phyloP scores from a whole-genome alignment of 2,113 vertebrate genomes.

The Hippocampus zosterae region DNA sequence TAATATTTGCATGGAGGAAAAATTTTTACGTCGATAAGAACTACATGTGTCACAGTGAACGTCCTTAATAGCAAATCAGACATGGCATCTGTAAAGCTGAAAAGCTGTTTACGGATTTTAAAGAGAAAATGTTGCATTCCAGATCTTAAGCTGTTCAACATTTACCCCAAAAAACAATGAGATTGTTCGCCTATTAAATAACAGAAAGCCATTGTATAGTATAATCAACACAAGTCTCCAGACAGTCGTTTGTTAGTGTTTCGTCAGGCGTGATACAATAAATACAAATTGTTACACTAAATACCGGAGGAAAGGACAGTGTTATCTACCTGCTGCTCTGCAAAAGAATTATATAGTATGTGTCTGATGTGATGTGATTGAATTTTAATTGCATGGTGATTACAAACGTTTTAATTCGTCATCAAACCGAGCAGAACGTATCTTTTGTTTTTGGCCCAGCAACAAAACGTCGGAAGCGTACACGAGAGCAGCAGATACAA shows the following conservation, averaged over 20 bases:
- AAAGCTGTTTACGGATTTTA: neutral
- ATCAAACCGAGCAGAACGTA: neutral
- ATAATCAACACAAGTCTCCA: too few species aligned
- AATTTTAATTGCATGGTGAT: too few species aligned
- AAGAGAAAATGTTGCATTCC: neutral
- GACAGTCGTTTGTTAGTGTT: neutral
- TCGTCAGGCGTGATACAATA: neutral
- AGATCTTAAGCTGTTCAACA: too few species aligned
- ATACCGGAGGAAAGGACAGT: neutral
- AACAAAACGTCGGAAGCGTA: neutral
- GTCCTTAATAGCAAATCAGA: neutral
- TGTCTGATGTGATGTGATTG: too few species aligned
- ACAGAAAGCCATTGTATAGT: too few species aligned
- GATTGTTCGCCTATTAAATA: too few species aligned
- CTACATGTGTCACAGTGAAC: neutral
- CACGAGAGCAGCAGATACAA: neutral
- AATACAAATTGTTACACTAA: neutral
- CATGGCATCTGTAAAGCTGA: neutral
- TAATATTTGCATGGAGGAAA: too few species aligned
- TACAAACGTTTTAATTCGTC: too few species aligned
- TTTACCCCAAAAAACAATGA: too few species aligned
- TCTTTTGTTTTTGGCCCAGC: neutral
- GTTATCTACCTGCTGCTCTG: too few species aligned
- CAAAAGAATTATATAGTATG: too few species aligned
- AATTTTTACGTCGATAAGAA: too few species aligned